Percentiles rank a stretch among this genome's conserved stretches.
Conservation (phyloP, 2,797 vertebrate species). For the Macropus fuliginosus region DNA sequence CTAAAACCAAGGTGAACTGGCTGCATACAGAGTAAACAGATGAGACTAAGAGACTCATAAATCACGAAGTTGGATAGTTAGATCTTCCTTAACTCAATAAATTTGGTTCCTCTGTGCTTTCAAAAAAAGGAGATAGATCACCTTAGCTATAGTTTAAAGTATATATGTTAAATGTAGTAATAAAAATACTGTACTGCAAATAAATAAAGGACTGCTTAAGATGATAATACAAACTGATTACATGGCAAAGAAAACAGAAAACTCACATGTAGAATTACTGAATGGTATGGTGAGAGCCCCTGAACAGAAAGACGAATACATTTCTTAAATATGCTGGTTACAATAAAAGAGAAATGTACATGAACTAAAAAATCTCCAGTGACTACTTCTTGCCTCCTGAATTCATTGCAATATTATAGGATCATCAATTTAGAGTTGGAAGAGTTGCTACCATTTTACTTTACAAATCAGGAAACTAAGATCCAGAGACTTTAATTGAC, state of each 20-base stretch:
- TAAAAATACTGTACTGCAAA: slow-evolving; percentile 26
- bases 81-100: slow-evolving; percentile 57
- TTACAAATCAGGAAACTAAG: not conserved
- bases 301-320: slow-evolving; percentile 8
- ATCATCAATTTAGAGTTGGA: not conserved
- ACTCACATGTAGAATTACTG: not conserved
- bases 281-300: not conserved
- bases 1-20: slow-evolving; percentile 69
- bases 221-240: slow-evolving; percentile 27
- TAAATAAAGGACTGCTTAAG: slow-evolving; percentile 24
- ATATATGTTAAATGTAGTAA: slow-evolving; percentile 17
- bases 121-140: slow-evolving; percentile 44
- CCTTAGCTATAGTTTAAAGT: slow-evolving; percentile 35
- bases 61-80: slow-evolving; percentile 40
- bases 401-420: not conserved
- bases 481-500: not conserved
- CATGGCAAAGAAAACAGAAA: slow-evolving; percentile 9
- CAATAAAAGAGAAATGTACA: slow-evolving; percentile 39
- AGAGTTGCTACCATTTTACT: not conserved
- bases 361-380: not conserved
- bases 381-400: not conserved
- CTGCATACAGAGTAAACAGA: slow-evolving; percentile 74
- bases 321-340: slow-evolving; percentile 18
- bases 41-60: slow-evolving; percentile 65
- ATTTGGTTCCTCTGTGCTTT: slow-evolving; percentile 13